Evolutionary conservation across 2,888 invertebrate genomes (phyloP).

Genomic region (Mythimna loreyi): DNA sequence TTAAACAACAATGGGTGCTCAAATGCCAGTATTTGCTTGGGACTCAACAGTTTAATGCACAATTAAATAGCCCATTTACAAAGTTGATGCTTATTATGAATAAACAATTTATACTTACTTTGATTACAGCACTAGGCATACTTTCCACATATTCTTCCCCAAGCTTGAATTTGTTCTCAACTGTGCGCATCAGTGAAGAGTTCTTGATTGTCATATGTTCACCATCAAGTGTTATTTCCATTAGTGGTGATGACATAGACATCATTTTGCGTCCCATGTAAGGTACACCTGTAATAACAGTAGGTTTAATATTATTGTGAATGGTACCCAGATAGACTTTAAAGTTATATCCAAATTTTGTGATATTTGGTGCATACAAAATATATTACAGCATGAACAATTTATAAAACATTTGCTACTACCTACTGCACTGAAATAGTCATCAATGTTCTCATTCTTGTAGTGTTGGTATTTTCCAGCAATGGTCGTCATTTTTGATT

Average conservation of each 20-base stretch:
- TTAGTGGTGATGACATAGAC: constrained; percentile 90
- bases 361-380: background rate
- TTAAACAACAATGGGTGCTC: no score
- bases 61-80: no score
- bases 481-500: constrained; percentile 88
- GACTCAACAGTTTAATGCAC: no score
- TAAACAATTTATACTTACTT: constrained; percentile 72
- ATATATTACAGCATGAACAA: background rate
- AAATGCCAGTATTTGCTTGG: no score
- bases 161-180: constrained; percentile 89
- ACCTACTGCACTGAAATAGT: constrained; percentile 92
- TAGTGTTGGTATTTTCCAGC: constrained; percentile 92
- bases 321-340: background rate
- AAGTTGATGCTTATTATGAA: background rate
- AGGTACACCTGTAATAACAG: constrained; percentile 89
- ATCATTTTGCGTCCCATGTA: constrained; percentile 93
- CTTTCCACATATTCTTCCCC: constrained; percentile 92
- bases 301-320: no score
- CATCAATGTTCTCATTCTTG: constrained; percentile 92
- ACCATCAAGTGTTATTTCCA: constrained; percentile 90
- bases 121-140: constrained; percentile 90
- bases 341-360: background rate
- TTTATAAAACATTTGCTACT: constrained; percentile 45
- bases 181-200: constrained; percentile 90
- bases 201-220: constrained; percentile 91